phyloP scores from a whole-genome alignment of 1,140 invertebrate genomes.

The Drosophila littoralis region DNA sequence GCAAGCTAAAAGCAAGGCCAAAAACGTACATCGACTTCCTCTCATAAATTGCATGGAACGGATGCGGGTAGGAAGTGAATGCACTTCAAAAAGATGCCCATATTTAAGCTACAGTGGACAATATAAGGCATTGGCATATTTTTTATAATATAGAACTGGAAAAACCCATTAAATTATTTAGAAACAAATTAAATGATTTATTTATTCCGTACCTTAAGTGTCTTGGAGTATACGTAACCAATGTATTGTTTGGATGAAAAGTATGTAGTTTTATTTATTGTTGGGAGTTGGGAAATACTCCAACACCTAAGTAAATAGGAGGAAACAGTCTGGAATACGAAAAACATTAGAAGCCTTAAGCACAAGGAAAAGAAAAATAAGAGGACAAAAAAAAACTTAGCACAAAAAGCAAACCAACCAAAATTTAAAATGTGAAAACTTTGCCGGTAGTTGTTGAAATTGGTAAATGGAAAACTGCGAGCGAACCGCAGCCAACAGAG shows the following conservation, averaged over 20 bases:
- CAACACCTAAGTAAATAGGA: slow-evolving; percentile 6
- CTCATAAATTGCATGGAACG: slow-evolving; percentile 7
- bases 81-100: slow-evolving; percentile 8
- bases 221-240: not conserved
- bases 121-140: too few relatives aligned
- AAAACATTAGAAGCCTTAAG: not conserved
- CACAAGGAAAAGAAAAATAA: not conserved
- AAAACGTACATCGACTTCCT: slow-evolving; percentile 14
- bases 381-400: slow-evolving; percentile 41
- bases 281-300: slow-evolving; percentile 16
- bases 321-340: slow-evolving; percentile 14
- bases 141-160: too few relatives aligned
- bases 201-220: not conserved
- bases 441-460: slow-evolving; percentile 58
- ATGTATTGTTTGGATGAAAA: not conserved
- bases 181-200: not conserved
- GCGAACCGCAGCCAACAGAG: slow-evolving; percentile 65
- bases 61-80: slow-evolving; percentile 1
- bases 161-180: not conserved
- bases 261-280: slow-evolving; percentile 11
- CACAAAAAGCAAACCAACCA: slow-evolving; percentile 61
- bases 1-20: slow-evolving; percentile 19
- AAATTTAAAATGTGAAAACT: slow-evolving; percentile 81
- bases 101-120: slow-evolving; percentile 5
- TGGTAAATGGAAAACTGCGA: slow-evolving; percentile 46